These are phyloP conservation scores for Boleophthalmus pectinirostris DNA, from an alignment of 2,113 vertebrate species.

Conservation along the genomic window DNA sequence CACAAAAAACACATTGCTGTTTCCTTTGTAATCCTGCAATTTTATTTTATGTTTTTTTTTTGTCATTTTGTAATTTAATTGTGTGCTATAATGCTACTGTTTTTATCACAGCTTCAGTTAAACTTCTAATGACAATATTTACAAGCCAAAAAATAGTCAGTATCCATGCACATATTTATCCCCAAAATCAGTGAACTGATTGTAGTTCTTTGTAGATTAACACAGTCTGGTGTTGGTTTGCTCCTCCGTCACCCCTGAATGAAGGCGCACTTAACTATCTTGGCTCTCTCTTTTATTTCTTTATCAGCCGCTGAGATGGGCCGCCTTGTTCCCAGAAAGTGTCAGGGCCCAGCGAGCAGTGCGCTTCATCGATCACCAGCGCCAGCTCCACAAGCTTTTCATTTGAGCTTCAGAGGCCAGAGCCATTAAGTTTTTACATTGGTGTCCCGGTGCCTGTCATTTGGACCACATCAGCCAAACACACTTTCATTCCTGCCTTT, in stretches of 20 bases:
- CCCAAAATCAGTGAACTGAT: not conserved
- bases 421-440: conserved; percentile 75
- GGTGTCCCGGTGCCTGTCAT: conserved; percentile 72
- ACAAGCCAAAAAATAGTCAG: not conserved
- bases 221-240: conserved; percentile 40
- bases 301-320: conserved; percentile 68
- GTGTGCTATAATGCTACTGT: not conserved
- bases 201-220: conserved; percentile 36
- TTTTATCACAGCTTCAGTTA: not conserved
- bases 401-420: conserved; percentile 69
- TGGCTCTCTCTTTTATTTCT: conserved; percentile 61
- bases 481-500: conserved; percentile 47
- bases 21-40: not conserved
- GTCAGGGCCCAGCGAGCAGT: conserved; percentile 62
- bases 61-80: not conserved
- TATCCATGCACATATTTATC: conserved; percentile 18
- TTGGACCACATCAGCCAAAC: conserved; percentile 62
- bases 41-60: not conserved
- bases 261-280: conserved; percentile 24
- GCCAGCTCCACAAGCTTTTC: conserved; percentile 68
- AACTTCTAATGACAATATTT: not conserved
- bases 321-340: conserved; percentile 76
- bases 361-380: conserved; percentile 75
- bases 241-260: conserved; percentile 49
- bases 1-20: not conserved